These are phyloP conservation scores for Galendromus occidentalis DNA, from an alignment of 1,140 invertebrate species.

Conservation along the genomic window DNA sequence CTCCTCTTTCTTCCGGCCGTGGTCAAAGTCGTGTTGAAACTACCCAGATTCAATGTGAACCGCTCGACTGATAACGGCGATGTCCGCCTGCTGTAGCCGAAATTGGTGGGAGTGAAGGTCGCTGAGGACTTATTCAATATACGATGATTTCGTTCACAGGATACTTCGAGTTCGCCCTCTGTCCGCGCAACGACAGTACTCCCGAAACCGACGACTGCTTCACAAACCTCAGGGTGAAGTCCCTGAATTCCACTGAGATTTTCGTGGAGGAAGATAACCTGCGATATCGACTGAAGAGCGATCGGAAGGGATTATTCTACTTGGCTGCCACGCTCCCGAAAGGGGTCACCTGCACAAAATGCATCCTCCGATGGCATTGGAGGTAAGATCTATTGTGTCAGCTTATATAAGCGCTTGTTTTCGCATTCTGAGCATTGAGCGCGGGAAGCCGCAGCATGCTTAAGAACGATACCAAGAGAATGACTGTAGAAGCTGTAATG, in stretches of 20 bases:
- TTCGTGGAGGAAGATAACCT: background rate
- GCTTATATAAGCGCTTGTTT: background rate
- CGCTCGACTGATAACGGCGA: too few species aligned
- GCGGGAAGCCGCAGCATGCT: too few species aligned
- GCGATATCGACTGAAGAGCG: background rate
- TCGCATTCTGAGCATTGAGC: too few species aligned
- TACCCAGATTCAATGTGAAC: too few species aligned
- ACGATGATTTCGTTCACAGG: constrained; percentile 33
- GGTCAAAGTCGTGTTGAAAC: too few species aligned
- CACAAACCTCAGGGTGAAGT: background rate
- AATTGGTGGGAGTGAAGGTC: too few species aligned
- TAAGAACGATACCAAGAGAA: too few species aligned
- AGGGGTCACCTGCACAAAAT: constrained; percentile 23
- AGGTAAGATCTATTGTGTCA: constrained; percentile 21
- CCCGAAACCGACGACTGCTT: background rate
- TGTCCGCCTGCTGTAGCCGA: too few species aligned
- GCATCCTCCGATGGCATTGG: constrained; percentile 28
- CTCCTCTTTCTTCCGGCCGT: too few species aligned
- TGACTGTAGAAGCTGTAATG: too few species aligned
- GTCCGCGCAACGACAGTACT: constrained; percentile 46
- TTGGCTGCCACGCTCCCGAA: constrained; percentile 22
- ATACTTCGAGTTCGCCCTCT: constrained; percentile 57
- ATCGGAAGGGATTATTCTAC: constrained; percentile 16
- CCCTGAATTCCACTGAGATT: background rate
- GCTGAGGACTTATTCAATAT: too few species aligned